Evolutionary conservation across 2,113 vertebrate species (phyloP).

Genomic region (Eulemur rufifrons): DNA sequence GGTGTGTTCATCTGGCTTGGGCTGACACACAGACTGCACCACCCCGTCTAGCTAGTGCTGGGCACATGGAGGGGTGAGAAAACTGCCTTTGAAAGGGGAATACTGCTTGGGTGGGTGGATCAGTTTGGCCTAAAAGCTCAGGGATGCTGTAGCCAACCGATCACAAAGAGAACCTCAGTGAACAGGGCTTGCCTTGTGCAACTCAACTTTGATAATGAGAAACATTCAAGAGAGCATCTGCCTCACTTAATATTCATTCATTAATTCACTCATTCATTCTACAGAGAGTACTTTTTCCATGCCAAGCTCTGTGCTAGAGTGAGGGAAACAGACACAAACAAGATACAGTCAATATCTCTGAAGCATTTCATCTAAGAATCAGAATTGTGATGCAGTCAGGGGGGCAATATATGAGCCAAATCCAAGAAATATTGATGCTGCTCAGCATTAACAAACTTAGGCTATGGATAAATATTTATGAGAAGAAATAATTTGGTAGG

Average conservation of each 20-base stretch:
- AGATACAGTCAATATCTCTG: slow-evolving; percentile 1
- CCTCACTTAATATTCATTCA: neutral
- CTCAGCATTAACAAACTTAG: slow-evolving; percentile 36
- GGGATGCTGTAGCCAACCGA: neutral
- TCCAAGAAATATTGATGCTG: neutral
- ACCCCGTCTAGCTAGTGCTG: neutral
- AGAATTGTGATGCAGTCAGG: neutral
- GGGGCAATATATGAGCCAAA: neutral
- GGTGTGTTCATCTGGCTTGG: neutral
- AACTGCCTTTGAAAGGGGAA: neutral
- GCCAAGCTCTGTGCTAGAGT: neutral
- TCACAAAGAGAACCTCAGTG: neutral
- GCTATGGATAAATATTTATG: slow-evolving; percentile 76
- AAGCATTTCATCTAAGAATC: slow-evolving; percentile 26
- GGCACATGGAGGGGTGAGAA: neutral
- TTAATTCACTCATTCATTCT: neutral
- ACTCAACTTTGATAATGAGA: neutral
- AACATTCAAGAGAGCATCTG: neutral
- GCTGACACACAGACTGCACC: neutral
- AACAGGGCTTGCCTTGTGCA: neutral
- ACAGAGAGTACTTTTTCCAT: neutral
- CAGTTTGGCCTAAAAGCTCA: slow-evolving; percentile 12
- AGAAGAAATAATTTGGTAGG: slow-evolving; percentile 67
- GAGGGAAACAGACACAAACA: slow-evolving; percentile 1
- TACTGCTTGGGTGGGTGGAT: slow-evolving; percentile 5